Base-by-base conservation (phyloP, 1,140 invertebrate genomes). In the Cotesia glomerata region DNA sequence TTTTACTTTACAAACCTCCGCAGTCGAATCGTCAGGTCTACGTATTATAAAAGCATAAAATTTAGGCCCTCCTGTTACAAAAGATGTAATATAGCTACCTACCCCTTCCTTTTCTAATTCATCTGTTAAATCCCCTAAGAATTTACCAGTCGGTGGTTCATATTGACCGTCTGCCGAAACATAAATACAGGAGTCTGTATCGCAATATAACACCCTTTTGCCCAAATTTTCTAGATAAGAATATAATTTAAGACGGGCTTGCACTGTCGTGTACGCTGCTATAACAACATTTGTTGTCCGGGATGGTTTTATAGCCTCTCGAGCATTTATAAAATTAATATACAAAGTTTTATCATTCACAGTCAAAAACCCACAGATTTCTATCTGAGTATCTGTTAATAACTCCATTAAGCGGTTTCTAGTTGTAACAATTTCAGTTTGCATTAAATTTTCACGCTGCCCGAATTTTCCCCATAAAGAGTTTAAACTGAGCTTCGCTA, bases 171-270 rank as follows among this genome's bases (percentile, higher is more conserved):
- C 14, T 14, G 52, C 74, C 8, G 72, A 61, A 3, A 77, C 34
- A 64, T 79, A 85, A 36, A 84, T 78, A 16, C 82, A 58, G 14
- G 69, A 76, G 73, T 88, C 87, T 3, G 86, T 88, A 72, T 88
- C 87, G 49, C 76, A 83, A 73, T 88, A 88, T 2, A 87, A 63
- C 3, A 81, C 81, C 36, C 78, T 56, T 1, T 75, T 51, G n/a
- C 74, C 77, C 8, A 88, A 59, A 35, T 74, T 67, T 75, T 85
- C 77, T 11, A 88, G 65, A 62, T 81, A 79, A 14, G 65, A 58
- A 65, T 86, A 87, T 3, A 88, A 76, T 73, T 84, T 79, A 7
- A 88, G 69, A 2, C 86, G 52, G 5, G 84, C 86, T 63, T 83
- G 81, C 8, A 82, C 79, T 1, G 86, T 88, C 1, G 80, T 83